Evolutionary conservation across 1,140 invertebrate species (phyloP).

Genomic region (Dryas iulia): DNA sequence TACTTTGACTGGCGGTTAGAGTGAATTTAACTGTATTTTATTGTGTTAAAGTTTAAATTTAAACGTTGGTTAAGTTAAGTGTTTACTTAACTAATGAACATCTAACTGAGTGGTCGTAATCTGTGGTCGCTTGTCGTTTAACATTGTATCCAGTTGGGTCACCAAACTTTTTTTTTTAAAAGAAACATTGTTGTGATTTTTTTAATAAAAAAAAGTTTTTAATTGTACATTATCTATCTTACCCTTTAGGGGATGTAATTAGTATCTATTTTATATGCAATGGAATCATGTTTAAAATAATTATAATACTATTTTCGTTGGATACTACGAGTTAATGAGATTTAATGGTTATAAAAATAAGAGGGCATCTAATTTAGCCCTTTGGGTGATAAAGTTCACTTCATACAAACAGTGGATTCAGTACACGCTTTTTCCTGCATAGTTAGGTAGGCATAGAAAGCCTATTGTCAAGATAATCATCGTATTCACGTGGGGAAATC

Average conservation of each 20-base stretch:
- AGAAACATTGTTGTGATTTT: neutral
- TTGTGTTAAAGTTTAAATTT: conserved; percentile 9
- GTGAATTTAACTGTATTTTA: conserved; percentile 13
- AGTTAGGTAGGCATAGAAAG: too few species aligned
- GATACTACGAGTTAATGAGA: too few species aligned
- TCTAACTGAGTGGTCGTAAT: conserved; percentile 43
- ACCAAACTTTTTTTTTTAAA: conserved; percentile 20
- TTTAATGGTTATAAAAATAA: too few species aligned
- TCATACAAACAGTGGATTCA: too few species aligned
- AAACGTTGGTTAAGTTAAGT: neutral
- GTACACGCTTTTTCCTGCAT: too few species aligned
- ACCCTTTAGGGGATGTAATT: neutral
- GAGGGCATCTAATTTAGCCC: too few species aligned
- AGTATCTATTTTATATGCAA: too few species aligned
- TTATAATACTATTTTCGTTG: too few species aligned
- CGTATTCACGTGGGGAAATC: too few species aligned
- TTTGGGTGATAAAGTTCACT: too few species aligned
- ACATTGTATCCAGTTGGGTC: conserved; percentile 30
- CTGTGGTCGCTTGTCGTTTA: conserved; percentile 43
- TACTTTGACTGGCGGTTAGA: neutral
- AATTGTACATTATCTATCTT: neutral
- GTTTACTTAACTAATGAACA: conserved; percentile 48
- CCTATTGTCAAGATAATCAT: too few species aligned
- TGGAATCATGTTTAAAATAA: too few species aligned
- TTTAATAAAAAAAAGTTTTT: neutral